Evolutionary conservation across 2,797 vertebrate genomes (phyloP).

Genomic region (Acomys russatus): DNA sequence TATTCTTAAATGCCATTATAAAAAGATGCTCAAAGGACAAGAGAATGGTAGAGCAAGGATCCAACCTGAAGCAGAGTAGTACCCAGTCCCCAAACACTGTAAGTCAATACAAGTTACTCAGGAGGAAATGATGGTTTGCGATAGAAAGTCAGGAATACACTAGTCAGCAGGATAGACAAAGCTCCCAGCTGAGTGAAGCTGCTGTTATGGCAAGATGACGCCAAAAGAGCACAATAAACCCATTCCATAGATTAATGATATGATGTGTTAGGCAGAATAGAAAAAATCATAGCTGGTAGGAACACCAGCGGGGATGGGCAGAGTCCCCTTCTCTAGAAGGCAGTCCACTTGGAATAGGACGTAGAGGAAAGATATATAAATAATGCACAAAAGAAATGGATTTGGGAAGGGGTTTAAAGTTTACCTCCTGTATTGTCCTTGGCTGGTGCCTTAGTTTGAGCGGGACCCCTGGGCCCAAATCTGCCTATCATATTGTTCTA

Average conservation of each 20-base stretch:
- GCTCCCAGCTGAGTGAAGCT: neutral
- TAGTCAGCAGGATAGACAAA: neutral
- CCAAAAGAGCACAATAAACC: neutral
- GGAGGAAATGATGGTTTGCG: neutral
- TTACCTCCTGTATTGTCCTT: too few relatives aligned
- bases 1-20: neutral
- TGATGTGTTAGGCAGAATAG: neutral
- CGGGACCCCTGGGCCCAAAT: too few relatives aligned
- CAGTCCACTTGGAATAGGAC: neutral
- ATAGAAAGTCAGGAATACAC: neutral
- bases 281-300: neutral
- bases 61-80: neutral
- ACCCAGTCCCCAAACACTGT: neutral
- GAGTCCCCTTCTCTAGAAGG: neutral
- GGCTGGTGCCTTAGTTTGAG: too few relatives aligned
- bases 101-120: neutral
- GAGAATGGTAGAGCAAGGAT: neutral
- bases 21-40: neutral
- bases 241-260: neutral
- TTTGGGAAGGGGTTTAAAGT: too few relatives aligned
- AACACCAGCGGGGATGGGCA: neutral
- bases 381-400: neutral
- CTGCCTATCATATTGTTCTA: too few relatives aligned
- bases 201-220: neutral
- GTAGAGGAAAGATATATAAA: neutral